Percentiles rank a stretch among this genome's conserved stretches.
phyloP scores from a whole-genome alignment of 2,888 invertebrate genomes.

The Crocallis elinguaria region DNA sequence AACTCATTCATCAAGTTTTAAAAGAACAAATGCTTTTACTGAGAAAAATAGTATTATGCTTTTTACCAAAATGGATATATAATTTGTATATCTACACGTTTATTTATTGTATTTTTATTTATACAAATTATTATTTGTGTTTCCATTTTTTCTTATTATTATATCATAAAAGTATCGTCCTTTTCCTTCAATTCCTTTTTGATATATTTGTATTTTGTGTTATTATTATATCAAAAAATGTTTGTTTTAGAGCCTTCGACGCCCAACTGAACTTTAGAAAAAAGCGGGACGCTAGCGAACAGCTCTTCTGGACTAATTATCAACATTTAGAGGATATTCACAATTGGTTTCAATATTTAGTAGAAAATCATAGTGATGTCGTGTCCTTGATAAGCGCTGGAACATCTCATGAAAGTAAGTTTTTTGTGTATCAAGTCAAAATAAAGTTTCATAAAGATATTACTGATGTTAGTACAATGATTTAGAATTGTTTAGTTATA shows the following conservation, averaged over 20 bases:
- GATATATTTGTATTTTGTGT: neutral
- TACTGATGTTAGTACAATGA: too few species aligned
- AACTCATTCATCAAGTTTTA: too few species aligned
- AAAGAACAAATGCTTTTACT: too few species aligned
- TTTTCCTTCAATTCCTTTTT: neutral
- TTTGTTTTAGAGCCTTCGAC: slow-evolving; percentile 70
- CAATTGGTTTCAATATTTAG: slow-evolving; percentile 76
- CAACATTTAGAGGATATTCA: slow-evolving; percentile 79
- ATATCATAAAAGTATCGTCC: too few species aligned
- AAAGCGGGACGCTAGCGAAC: slow-evolving; percentile 50
- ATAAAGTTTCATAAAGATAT: too few species aligned
- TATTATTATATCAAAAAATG: neutral
- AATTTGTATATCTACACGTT: too few species aligned
- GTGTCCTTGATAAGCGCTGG: slow-evolving; percentile 78
- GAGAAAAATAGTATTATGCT: too few species aligned
- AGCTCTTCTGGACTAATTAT: slow-evolving; percentile 68
- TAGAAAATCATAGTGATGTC: slow-evolving; percentile 49
- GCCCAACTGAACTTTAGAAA: slow-evolving; percentile 58
- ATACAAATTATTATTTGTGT: too few species aligned
- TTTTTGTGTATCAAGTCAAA: neutral
- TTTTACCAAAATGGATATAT: too few species aligned
- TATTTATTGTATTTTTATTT: too few species aligned
- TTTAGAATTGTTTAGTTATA: too few species aligned
- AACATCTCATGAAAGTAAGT: slow-evolving; percentile 65
- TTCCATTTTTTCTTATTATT: neutral